phyloP scores from a whole-genome alignment of 2,797 vertebrate genomes.

The Spinibarbus caldwelli region DNA sequence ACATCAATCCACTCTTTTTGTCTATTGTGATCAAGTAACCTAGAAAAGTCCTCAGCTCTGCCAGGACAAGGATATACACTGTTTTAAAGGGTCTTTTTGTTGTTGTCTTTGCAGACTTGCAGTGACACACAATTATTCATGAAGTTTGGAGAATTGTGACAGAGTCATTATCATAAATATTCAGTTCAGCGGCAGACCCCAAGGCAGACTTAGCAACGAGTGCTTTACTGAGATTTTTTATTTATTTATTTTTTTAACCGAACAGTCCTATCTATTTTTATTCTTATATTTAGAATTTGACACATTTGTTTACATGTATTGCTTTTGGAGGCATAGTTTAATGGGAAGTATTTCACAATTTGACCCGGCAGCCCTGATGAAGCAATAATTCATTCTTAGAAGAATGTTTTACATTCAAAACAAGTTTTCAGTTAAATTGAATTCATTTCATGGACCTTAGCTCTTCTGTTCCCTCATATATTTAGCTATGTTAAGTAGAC shows the following conservation, averaged over 20 bases:
- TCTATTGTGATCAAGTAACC: neutral
- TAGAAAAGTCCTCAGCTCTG: neutral
- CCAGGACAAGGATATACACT: neutral
- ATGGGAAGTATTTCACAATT: neutral
- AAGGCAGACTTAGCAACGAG: neutral
- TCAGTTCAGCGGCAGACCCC: neutral
- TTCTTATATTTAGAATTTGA: neutral
- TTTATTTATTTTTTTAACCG: neutral
- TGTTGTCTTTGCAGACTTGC: neutral
- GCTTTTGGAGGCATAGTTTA: neutral
- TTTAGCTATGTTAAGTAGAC: neutral
- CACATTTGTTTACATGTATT: neutral
- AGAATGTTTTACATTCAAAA: constrained; percentile 5
- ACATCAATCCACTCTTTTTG: constrained; percentile 23
- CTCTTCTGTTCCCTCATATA: neutral
- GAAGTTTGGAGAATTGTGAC: constrained; percentile 39
- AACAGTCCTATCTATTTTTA: neutral
- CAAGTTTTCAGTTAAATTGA: neutral
- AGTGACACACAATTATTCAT: neutral
- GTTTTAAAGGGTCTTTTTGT: constrained; percentile 19
- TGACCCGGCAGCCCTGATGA: neutral
- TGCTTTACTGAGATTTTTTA: neutral
- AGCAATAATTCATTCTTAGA: neutral
- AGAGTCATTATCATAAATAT: constrained; percentile 25
- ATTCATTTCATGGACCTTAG: neutral